These are phyloP conservation scores for Trichonephila clavipes DNA, from an alignment of 1,140 invertebrate genomes.

Conservation along the genomic window DNA sequence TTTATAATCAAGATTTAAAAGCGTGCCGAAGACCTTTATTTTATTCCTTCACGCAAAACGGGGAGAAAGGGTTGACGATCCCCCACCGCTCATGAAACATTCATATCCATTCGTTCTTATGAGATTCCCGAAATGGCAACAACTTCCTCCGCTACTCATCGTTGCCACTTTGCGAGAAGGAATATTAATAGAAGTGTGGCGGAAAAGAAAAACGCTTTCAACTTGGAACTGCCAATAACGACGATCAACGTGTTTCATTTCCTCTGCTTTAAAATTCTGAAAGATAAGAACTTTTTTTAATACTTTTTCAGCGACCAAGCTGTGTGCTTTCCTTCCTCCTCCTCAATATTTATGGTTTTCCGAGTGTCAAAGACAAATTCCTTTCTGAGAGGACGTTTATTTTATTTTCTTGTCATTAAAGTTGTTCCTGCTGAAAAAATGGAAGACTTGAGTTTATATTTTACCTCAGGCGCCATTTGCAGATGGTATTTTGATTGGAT, in stretches of 20 bases:
- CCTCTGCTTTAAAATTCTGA: conserved; percentile 27
- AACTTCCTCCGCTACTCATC: background rate
- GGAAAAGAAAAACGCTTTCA: background rate
- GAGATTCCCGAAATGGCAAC: conserved; percentile 58
- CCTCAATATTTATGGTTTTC: conserved; percentile 34
- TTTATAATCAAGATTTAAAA: conserved; percentile 31
- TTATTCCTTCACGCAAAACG: conserved; percentile 22
- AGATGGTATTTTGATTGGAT: background rate
- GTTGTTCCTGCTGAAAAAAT: background rate
- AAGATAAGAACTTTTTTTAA: conserved; percentile 12
- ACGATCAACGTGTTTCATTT: background rate
- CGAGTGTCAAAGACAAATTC: conserved; percentile 37
- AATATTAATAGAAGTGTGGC: conserved; percentile 39
- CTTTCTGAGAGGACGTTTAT: background rate
- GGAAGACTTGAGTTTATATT: background rate
- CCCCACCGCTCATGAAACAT: conserved; percentile 44
- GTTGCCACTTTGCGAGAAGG: no score
- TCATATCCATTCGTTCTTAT: conserved; percentile 59
- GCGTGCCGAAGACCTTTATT: background rate
- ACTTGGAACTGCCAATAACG: conserved; percentile 55
- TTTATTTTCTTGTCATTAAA: conserved; percentile 8
- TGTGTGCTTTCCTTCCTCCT: background rate
- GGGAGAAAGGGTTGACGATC: background rate
- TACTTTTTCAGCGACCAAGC: no score
- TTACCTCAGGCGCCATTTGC: background rate